Percentiles rank a stretch among this genome's conserved stretches.
These are phyloP conservation scores for Recurvirostra avosetta DNA, from an alignment of 2,113 vertebrate species.

Conservation along the genomic window DNA sequence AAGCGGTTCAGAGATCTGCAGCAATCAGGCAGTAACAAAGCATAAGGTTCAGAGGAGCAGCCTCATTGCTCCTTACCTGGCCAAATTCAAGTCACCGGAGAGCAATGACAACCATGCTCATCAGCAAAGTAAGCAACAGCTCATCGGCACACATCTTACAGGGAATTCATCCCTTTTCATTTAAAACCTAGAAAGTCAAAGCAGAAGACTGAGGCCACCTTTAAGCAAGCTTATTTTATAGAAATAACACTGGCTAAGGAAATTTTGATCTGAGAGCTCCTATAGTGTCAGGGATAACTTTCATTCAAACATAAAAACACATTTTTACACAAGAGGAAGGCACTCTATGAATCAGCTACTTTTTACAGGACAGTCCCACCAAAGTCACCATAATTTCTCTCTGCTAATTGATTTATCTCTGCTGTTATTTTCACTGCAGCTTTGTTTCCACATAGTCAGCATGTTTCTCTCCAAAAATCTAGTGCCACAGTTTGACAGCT, in stretches of 20 bases:
- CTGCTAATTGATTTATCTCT: not conserved
- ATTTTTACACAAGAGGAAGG: not conserved
- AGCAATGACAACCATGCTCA: rapidly evolving
- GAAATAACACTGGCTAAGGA: not conserved
- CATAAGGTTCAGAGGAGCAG: not conserved
- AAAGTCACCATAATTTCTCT: not conserved
- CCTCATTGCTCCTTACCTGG: not conserved
- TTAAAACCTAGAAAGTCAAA: not conserved
- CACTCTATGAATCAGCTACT: not conserved
- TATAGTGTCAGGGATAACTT: not conserved
- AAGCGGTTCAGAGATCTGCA: not conserved
- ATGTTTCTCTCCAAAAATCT: not conserved
- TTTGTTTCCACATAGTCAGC: not conserved
- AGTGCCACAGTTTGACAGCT: not conserved
- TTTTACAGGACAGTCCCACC: not conserved
- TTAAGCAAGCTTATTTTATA: not conserved
- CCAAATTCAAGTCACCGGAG: too few relatives aligned
- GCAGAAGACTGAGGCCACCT: not conserved
- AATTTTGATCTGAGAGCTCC: not conserved
- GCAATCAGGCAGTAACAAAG: not conserved
- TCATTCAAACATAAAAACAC: not conserved
- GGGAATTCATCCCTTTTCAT: not conserved
- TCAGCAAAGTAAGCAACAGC: not conserved
- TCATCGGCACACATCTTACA: not conserved
- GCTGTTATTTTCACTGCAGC: not conserved